Evolutionary conservation across 2,888 invertebrate genomes (phyloP), one percentile per base, ranked within the genome.

Genomic region (Leptogaster cylindrica): DNA sequence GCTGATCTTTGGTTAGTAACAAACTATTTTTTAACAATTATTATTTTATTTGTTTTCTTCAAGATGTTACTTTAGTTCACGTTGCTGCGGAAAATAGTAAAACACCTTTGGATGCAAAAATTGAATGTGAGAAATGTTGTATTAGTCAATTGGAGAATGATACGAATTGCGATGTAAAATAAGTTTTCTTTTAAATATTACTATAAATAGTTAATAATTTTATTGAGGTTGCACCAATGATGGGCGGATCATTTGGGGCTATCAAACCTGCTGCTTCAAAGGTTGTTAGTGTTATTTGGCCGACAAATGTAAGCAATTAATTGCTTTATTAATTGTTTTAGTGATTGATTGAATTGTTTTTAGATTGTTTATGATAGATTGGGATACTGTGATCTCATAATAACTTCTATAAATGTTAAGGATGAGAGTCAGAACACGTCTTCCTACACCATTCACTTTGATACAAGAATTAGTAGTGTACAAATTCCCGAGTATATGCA

Each of bases 291-390:
- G 55, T 80, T 8, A 73, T 80, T 16, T 79, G 75, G 76, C 80
- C 80, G 27, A 79, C 80, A 28, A 73, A 76, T 66, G 79, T 79
- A 68, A 23, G 10, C 12, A 7, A n/a, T 16, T 36, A 4, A 16
- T 18, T 8, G 27, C 6, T 46, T 18, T 31, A 46, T 31, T 46
- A 52, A 5, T n/a, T 31, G 8, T 14, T 46, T 31, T 31, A 5
- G 2, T 39, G 25, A 36, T 16, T 3, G 48, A 28, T 10, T 28
- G 55, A 12, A 48, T 3, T 36, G 58, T 51, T 39, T 63, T 16
- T 28, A 79, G 79, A 76, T 76, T n/a, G 68, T 79, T 6, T 78
- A 72, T 66, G 79, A 80, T 72, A 76, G 80, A 3, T 74, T 78
- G 25, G 80, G 80, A 5, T 70, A 68, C 44, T 80, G 80, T 52